Evolutionary conservation across 2,113 vertebrate species (phyloP).

Genomic region (Hydrochoerus hydrochaeris): DNA sequence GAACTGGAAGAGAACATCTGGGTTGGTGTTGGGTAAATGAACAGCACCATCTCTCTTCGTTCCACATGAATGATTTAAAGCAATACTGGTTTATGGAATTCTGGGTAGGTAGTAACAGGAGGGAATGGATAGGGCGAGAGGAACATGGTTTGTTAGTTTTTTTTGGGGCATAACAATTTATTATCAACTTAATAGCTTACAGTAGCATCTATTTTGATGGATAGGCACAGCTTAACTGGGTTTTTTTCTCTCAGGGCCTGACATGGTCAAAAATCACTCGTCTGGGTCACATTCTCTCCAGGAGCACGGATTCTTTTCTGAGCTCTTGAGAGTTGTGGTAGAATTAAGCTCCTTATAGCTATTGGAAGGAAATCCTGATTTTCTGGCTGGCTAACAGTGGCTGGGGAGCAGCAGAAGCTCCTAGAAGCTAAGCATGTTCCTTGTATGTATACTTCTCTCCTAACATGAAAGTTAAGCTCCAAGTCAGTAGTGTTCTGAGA

Average conservation of each 20-base stretch:
- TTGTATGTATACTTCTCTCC: background rate
- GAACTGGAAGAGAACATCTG: background rate
- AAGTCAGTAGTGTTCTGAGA: background rate
- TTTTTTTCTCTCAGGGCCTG: background rate
- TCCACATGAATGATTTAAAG: background rate
- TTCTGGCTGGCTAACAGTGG: background rate
- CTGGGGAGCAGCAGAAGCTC: background rate
- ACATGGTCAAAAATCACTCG: background rate
- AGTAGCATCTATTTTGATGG: background rate
- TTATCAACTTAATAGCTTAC: background rate
- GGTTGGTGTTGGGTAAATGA: background rate
- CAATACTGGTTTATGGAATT: background rate
- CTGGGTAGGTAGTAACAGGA: background rate
- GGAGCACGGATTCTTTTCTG: background rate
- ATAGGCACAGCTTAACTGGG: background rate
- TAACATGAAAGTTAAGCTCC: background rate
- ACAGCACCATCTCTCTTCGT: background rate
- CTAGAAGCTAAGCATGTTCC: background rate
- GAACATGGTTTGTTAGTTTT: background rate
- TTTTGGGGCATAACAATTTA: background rate
- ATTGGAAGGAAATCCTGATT: fast-evolving
- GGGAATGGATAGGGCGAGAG: too few relatives aligned
- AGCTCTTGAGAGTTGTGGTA: background rate
- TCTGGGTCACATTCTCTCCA: background rate
- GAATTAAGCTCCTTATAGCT: background rate